Evolutionary conservation across 2,113 vertebrate species (phyloP), one percentile per base, ranked within the genome.

Genomic region (Zosterops borbonicus): DNA sequence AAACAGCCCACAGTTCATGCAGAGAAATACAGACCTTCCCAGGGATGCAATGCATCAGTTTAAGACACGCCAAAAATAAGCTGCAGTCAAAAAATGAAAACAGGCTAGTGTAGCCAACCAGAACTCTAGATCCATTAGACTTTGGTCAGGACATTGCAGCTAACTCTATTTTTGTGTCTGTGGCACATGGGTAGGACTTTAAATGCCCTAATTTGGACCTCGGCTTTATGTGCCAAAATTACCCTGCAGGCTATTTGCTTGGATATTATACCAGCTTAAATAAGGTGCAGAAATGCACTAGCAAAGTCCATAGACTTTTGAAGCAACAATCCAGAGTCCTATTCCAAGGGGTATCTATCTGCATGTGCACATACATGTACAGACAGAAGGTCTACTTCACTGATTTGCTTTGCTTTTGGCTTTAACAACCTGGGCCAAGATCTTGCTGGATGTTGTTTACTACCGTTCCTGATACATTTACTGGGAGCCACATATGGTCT

Each of bases 21-120:
- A 53, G 41, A 95, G 81, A 87, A 82, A 92, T 23, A 68, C n/a
- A 68, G 79, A 88, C 83, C 84, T 91, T 94, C 76, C 52, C 14
- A 7, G 41, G 18, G 76, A 92, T 1, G 5, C 59, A 83, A 75
- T 39, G 75, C 33, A 37, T 47, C 71, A n/a, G 46, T 93, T 71
- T 71, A 75, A 84, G 65, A 90, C 41, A 77, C 16, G 37, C 52
- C 73, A 90, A 90, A 95, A 94, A 87, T 90, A 94, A 88, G 56
- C 68, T 70, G 41, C 62, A 44, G 47, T 63, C 64, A 94, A 88
- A 92, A 94, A 92, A 63, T 88, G 92, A 90, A 94, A 88, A 4
- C n/a, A 87, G 62, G 49, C 35, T 24, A 63, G 29, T 15, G 31
- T 52, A 84, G 85, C 28, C 85, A 88, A 76, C 23, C 69, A 88